Conservation (phyloP, 2,888 invertebrate species). For the Eremobia ochroleuca region DNA sequence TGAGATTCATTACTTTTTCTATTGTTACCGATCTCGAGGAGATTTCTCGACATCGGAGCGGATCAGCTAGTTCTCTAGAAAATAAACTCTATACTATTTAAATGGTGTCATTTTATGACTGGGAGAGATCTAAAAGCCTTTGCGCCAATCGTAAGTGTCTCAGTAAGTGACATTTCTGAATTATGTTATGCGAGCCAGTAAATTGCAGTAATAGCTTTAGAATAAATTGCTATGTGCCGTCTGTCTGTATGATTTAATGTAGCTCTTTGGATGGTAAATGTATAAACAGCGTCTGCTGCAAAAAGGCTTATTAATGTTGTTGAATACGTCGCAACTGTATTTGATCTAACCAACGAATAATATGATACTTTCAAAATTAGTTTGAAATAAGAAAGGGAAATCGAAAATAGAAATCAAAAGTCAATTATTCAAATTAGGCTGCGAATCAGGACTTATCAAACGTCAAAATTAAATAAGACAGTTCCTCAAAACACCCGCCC, state of each 20-base stretch:
- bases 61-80: background rate
- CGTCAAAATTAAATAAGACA: background rate
- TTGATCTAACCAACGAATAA: background rate
- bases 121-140: conserved; percentile 25
- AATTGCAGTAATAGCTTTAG: conserved; percentile 43
- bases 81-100: conserved; percentile 1
- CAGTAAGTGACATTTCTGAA: conserved; percentile 53
- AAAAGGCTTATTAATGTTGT: background rate
- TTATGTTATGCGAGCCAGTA: conserved; percentile 44
- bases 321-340: background rate
- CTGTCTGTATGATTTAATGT: conserved; percentile 46
- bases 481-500: too few relatives aligned
- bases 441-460: background rate
- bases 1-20: too few relatives aligned
- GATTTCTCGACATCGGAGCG: too few relatives aligned
- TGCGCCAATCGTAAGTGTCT: conserved; percentile 18
- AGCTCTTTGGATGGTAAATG: conserved; percentile 18
- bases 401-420: background rate
- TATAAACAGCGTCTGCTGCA: conserved; percentile 6
- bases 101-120: conserved; percentile 35
- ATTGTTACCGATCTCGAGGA: too few relatives aligned
- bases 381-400: background rate
- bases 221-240: conserved; percentile 39
- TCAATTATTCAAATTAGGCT: background rate
- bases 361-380: background rate